A percentile compares a stretch with the other conserved stretches of the same genome.
These are phyloP conservation scores for Chondrosia reniformis DNA, from an alignment of 37 sponge, comb jelly and placozoan species.

Conservation along the genomic window DNA sequence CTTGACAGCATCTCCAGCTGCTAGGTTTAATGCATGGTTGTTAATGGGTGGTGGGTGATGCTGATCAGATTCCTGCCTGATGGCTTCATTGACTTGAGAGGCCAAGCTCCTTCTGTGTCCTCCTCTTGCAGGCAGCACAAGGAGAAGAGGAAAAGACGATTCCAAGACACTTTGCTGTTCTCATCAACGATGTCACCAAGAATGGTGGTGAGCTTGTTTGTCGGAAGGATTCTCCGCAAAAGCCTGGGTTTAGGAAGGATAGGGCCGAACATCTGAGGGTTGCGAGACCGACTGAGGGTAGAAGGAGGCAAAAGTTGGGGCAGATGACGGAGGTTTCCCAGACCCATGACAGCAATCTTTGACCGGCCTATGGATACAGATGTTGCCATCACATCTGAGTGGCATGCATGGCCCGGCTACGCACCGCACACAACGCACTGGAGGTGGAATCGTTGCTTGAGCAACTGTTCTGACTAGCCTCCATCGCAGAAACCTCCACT, in stretches of 20 bases:
- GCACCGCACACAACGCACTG: neutral
- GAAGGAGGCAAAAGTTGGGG: neutral
- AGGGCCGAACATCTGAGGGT: too few relatives aligned
- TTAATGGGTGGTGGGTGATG: neutral
- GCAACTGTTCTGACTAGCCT: neutral
- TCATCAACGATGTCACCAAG: neutral
- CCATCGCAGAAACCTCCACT: too few relatives aligned
- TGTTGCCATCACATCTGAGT: neutral
- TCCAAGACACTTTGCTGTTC: neutral
- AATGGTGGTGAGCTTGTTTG: neutral
- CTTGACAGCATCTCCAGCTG: slow-evolving; percentile 36
- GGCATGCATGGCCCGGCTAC: slow-evolving; percentile 1
- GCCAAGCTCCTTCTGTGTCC: neutral
- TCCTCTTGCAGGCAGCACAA: neutral
- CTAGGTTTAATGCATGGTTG: slow-evolving; percentile 30
- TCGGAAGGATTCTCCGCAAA: neutral
- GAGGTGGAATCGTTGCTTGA: neutral
- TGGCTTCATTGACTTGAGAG: neutral
- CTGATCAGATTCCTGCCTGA: neutral
- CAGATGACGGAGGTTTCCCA: neutral
- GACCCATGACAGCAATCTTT: neutral
- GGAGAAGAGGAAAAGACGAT: neutral
- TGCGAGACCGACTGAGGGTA: neutral
- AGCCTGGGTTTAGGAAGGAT: neutral
- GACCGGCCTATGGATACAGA: slow-evolving; percentile 1